Percentiles rank a stretch among this genome's conserved stretches.
phyloP scores from a whole-genome alignment of 2,888 invertebrate species.

The Xanthia icteritia region DNA sequence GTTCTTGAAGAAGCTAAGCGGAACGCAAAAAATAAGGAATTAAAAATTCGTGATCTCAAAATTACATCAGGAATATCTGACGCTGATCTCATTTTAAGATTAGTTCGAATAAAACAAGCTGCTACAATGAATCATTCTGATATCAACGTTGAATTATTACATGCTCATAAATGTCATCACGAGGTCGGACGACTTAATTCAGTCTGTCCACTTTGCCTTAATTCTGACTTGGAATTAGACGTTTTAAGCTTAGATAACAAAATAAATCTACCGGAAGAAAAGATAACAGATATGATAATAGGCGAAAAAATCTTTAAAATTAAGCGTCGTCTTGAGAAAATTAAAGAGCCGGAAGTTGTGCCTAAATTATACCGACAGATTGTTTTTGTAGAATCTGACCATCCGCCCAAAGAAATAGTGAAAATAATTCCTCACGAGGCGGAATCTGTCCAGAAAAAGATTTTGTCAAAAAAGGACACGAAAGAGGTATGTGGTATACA shows the following conservation, averaged over 20 bases:
- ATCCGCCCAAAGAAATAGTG: neutral
- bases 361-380: conserved; percentile 71
- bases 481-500: conserved; percentile 30
- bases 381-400: conserved; percentile 53
- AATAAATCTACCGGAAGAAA: neutral
- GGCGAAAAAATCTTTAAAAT: conserved; percentile 76
- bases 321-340: conserved; percentile 62
- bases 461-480: neutral
- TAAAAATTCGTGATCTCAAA: conserved; percentile 69
- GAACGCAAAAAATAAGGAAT: neutral
- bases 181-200: fast-evolving
- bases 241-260: conserved; percentile 26
- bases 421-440: neutral
- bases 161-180: conserved; percentile 21
- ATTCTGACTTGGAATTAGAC: conserved; percentile 47
- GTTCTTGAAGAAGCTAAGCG: neutral
- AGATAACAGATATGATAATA: conserved; percentile 73
- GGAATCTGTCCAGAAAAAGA: neutral
- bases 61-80: conserved; percentile 18
- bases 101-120: conserved; percentile 72
- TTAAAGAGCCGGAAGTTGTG: conserved; percentile 46
- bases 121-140: conserved; percentile 25
- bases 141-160: neutral
- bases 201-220: conserved; percentile 34
- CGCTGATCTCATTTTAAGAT: conserved; percentile 70